Base-by-base conservation (phyloP, 2,113 vertebrate genomes). In the Catharus fuscescens region DNA sequence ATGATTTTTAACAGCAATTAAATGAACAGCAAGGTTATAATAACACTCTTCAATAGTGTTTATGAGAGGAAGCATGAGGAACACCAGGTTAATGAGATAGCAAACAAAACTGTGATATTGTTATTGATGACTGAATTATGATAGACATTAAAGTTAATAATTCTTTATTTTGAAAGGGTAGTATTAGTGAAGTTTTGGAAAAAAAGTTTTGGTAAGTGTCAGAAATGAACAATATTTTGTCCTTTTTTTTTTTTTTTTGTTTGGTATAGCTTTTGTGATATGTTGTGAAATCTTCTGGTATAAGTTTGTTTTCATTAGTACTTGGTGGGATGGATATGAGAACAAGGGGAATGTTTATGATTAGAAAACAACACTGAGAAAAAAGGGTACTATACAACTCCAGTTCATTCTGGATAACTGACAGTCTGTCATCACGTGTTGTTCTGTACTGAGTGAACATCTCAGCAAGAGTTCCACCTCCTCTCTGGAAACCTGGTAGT, bases 381-480 rank as follows among this genome's bases (percentile, higher is more conserved):
- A 20, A 80, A 88, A 28, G 44, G 29, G 18, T 21, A 15, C 26
- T 59, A 5, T 18, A 38, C 45, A 91, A 15, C 10, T 60, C 54
- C 61, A 40, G 40, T 71, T 88, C 56, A 50, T 80, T 93, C 61
- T 71, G 64, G 9, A 2, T 92, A 54, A 69, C 57, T 54, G 82
- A 44, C 60, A 89, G 36, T 59, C 59, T 79, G 52, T 50, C 2
- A 2, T 48, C 19, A 25, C 2, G 3, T 70, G 62, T 57, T 66
- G 36, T 77, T 94, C 76, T 62, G 25, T 25, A 42, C 53, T 54
- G 67, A 90, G 73, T 36, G 85, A 93, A 71, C 24, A 52, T 71
- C 85, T 93, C 81, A 90, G 94, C 89, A 89, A 89, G 94, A 61
- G 28, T 67, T 87, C 88, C 67, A 25, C 85, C 91, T 93, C 45